These are phyloP conservation scores for Perca flavescens DNA, from an alignment of 2,113 vertebrate species.

Conservation along the genomic window DNA sequence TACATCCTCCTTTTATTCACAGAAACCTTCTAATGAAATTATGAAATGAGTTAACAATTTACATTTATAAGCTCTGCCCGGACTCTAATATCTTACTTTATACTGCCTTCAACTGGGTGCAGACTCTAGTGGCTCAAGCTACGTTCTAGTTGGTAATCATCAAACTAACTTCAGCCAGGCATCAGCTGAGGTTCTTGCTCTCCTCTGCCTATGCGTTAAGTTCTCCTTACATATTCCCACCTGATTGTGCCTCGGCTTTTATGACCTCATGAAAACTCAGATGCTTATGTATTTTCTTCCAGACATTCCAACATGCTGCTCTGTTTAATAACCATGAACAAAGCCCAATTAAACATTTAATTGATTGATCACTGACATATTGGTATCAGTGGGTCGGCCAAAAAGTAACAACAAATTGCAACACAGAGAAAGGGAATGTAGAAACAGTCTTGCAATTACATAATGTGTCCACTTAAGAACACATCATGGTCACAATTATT, in stretches of 20 bases:
- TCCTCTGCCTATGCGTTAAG: neutral
- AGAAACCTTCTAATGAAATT: neutral
- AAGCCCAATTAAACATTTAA: neutral
- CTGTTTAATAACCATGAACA: neutral
- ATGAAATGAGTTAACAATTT: no score
- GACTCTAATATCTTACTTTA: neutral
- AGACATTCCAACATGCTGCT: neutral
- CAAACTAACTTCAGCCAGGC: neutral
- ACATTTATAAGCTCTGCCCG: neutral
- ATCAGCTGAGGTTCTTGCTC: neutral
- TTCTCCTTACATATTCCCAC: no score
- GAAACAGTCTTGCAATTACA: neutral
- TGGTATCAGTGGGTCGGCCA: neutral
- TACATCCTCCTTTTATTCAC: no score
- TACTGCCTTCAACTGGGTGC: neutral
- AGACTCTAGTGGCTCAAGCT: neutral
- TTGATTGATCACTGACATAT: neutral
- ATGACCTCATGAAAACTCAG: neutral
- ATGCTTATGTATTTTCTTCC: neutral
- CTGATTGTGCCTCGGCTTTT: neutral
- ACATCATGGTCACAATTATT: neutral
- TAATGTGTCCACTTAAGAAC: neutral
- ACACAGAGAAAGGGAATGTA: neutral
- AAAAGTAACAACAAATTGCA: neutral
- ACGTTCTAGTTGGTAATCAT: neutral